Evolutionary conservation across 1,140 invertebrate species (phyloP).

Genomic region (Drosophila kurseongensis): DNA sequence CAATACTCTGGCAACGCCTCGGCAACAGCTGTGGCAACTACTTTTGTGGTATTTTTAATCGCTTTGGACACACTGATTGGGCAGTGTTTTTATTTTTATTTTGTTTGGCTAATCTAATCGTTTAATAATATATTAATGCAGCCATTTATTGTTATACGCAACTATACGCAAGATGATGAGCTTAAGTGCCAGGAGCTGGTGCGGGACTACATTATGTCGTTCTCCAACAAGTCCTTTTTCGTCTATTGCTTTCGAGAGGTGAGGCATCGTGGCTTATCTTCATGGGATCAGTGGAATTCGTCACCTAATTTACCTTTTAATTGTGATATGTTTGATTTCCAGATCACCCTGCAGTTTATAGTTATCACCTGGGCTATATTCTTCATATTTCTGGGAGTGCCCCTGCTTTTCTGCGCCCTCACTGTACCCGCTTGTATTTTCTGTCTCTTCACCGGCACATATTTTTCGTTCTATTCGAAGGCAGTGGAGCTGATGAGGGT

Average conservation of each 20-base stretch:
- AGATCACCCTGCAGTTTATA: constrained; percentile 83
- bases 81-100: constrained; percentile 50
- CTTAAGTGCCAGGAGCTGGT: constrained; percentile 80
- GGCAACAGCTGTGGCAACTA: constrained; percentile 21
- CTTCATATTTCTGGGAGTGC: constrained; percentile 82
- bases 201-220: constrained; percentile 82
- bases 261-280: constrained; percentile 60
- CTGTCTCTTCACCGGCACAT: constrained; percentile 72
- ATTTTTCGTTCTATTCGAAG: constrained; percentile 80
- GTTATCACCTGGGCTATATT: constrained; percentile 84
- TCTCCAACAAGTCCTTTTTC: constrained; percentile 76
- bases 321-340: constrained; percentile 10
- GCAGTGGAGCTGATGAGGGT: constrained; percentile 77
- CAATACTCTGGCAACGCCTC: constrained; percentile 21
- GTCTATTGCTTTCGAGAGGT: constrained; percentile 79
- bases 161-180: constrained; percentile 75
- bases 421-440: constrained; percentile 78
- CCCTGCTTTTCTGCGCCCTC: constrained; percentile 75
- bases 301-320: background rate
- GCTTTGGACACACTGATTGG: constrained; percentile 30
- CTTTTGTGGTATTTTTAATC: constrained; percentile 3
- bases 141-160: constrained; percentile 82
- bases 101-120: constrained; percentile 35
- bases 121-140: constrained; percentile 60
- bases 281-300: background rate